These are phyloP conservation scores for Trypoxylon attenuatum DNA, from an alignment of 2,888 invertebrate species.

Conservation along the genomic window DNA sequence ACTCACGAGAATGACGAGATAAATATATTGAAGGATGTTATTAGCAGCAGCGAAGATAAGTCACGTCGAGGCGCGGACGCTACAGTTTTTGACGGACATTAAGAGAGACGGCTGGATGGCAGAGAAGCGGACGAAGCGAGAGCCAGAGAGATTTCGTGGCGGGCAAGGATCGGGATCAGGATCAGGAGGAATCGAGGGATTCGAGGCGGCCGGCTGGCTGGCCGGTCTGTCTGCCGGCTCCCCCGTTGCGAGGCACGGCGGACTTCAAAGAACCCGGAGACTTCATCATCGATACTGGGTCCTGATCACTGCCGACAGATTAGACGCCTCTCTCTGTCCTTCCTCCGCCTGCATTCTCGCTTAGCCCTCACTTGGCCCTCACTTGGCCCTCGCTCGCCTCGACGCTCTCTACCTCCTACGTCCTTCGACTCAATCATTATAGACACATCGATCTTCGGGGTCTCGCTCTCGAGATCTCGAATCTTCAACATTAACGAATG, in stretches of 20 bases:
- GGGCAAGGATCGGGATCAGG: constrained; percentile 59
- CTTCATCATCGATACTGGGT: constrained; percentile 73
- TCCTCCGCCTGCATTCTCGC: neutral
- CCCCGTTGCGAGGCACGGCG: constrained; percentile 68
- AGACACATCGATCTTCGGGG: constrained; percentile 44
- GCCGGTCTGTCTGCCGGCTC: too few relatives aligned
- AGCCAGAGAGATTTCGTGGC: constrained; percentile 62
- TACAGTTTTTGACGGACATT: constrained; percentile 68
- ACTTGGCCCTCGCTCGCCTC: neutral
- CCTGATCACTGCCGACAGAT: constrained; percentile 73
- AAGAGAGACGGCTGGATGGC: constrained; percentile 67
- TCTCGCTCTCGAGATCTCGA: constrained; percentile 7
- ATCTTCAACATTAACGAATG: constrained; percentile 16
- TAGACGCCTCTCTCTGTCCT: constrained; percentile 65
- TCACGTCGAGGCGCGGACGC: constrained; percentile 8
- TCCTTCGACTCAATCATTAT: constrained; percentile 41
- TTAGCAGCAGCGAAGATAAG: constrained; percentile 38
- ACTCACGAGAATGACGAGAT: constrained; percentile 23
- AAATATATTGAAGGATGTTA: constrained; percentile 33
- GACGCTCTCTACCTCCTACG: constrained; percentile 1
- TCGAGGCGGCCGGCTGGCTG: constrained; percentile 61
- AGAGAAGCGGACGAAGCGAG: constrained; percentile 53
- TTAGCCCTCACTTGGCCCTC: neutral
- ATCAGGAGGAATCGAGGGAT: constrained; percentile 59
- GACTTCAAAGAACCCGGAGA: constrained; percentile 72